Evolutionary conservation across 2,797 vertebrate genomes (phyloP), one percentile per base, ranked within the genome.

Genomic region (Coccyzus lansbergi): DNA sequence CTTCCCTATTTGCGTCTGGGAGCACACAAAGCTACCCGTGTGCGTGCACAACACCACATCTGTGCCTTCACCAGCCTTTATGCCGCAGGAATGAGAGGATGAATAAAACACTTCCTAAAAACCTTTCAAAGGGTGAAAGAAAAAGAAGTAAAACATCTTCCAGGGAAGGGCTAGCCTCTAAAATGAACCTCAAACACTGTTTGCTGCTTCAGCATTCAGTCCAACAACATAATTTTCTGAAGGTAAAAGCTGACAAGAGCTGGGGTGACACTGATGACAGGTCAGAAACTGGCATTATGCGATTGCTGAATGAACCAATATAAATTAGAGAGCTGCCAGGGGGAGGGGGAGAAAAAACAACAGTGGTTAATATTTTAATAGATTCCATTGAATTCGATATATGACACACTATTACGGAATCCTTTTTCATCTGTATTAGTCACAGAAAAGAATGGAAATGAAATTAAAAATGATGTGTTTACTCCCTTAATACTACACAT

Each of bases 381-480:
- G 14, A 71, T 89, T 80, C 77, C 34, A 72, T n/a, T 2, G 7
- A 64, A 56, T 83, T 77, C 86, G 83, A 70, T 46, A 22, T 15
- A 52, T 68, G 68, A 85, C 56, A 31, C 14, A 22, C 60, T 31
- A n/a, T 77, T 78, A 93, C 34, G 58, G 53, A 38, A 91, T 88
- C 67, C 58, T 85, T 92, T 74, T 64, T 53, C 79, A 58, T 83
- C 69, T 64, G 29, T 71, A 74, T 87, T 17, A 78, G 69, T n/a
- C 89, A 87, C 25, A 77, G 40, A 74, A 88, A 87, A 93, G 34
- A 85, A 70, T 46, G 18, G n/a, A 80, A 93, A 92, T 74, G 2
- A 91, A 89, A 95, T 85, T 53, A 10, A 89, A 94, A 87, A 70
- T 25, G 0, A 68, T 64, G n/a, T 28, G 58, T 85, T 96, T 89